These are phyloP conservation scores for Aphidius ervi DNA, from an alignment of 1,140 invertebrate species.

Conservation along the genomic window DNA sequence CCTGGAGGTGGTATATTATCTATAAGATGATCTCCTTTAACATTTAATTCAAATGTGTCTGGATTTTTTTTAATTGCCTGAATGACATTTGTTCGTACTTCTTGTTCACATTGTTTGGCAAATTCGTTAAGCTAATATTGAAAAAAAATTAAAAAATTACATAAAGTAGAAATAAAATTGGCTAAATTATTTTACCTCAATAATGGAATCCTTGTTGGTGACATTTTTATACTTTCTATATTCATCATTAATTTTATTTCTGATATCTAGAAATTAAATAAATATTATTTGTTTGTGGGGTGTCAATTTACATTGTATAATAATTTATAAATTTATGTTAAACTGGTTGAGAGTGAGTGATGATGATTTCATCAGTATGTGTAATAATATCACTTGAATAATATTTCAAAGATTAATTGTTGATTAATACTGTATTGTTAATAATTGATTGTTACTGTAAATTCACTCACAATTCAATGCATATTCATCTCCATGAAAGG, in stretches of 20 bases:
- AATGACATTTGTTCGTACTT: conserved; percentile 62
- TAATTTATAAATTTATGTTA: not conserved
- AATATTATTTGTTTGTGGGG: conserved; percentile 14
- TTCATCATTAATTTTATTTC: conserved; percentile 64
- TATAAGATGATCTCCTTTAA: conserved; percentile 18
- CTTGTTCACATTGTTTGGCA: conserved; percentile 60
- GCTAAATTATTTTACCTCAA: conserved; percentile 50
- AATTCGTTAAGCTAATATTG: conserved; percentile 59
- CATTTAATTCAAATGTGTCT: conserved; percentile 50
- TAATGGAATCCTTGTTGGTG: conserved; percentile 52
- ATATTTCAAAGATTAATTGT: conserved; percentile 4
- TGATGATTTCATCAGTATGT: conserved; percentile 11
- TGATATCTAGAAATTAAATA: conserved; percentile 41
- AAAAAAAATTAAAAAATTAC: conserved; percentile 12
- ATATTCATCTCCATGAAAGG: conserved; percentile 59
- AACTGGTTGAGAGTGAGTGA: conserved; percentile 11
- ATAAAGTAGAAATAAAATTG: conserved; percentile 19
- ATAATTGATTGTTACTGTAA: not conserved
- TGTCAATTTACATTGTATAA: conserved; percentile 8
- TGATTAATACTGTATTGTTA: not conserved
- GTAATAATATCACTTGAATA: conserved; percentile 8
- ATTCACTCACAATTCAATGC: conserved; percentile 53
- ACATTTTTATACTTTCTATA: conserved; percentile 61
- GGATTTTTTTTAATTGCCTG: conserved; percentile 60
- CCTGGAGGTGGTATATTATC: conserved; percentile 14